Conservation (phyloP, 2,797 vertebrate genomes). For the Alcedo atthis region DNA sequence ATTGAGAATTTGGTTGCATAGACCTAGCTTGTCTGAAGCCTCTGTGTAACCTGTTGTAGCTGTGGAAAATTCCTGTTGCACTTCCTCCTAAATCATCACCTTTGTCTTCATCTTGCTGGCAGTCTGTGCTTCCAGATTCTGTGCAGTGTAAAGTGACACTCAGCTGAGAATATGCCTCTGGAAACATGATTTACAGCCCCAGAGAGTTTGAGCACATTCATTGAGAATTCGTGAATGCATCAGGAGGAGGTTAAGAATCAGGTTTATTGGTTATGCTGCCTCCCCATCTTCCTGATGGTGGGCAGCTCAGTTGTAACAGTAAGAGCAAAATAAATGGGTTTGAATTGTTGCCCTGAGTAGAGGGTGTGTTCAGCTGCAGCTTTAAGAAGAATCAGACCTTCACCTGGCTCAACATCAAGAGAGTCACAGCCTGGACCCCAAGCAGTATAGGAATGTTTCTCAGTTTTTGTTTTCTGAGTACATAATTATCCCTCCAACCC, state of each 20-base stretch:
- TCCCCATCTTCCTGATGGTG: neutral
- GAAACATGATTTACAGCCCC: neutral
- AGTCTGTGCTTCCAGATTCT: neutral
- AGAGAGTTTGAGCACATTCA: fast-evolving
- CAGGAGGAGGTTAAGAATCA: neutral
- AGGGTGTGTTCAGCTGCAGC: neutral
- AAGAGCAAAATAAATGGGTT: neutral
- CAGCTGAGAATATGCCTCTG: neutral
- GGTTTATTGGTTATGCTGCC: neutral
- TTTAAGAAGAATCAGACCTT: neutral
- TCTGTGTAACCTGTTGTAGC: neutral
- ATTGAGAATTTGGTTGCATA: neutral
- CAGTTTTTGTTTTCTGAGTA: neutral
- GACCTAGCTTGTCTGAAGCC: neutral
- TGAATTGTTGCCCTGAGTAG: neutral
- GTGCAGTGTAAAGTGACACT: neutral
- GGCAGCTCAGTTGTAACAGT: neutral
- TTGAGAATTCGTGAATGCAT: fast-evolving
- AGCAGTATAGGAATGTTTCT: neutral
- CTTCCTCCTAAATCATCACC: neutral
- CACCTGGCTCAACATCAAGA: neutral
- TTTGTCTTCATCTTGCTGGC: neutral
- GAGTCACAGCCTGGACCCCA: neutral
- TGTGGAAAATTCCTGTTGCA: neutral
- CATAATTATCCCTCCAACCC: neutral